Evolutionary conservation across 2,113 vertebrate species (phyloP).

Genomic region (Leucosticte australis): DNA sequence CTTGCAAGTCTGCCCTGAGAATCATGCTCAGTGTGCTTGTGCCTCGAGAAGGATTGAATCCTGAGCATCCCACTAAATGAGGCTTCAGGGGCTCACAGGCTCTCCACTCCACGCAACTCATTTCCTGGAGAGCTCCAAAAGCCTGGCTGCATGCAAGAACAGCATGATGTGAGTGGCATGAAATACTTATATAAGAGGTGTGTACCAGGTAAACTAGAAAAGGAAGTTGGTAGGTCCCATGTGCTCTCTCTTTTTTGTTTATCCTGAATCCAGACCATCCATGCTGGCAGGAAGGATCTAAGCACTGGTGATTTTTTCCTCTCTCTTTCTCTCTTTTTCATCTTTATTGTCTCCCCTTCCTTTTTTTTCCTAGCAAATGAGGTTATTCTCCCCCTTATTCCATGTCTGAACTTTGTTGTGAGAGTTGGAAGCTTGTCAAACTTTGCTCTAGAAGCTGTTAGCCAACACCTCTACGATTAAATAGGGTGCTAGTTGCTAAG

Average conservation of each 20-base stretch:
- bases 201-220: not conserved
- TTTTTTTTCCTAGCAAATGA: not conserved
- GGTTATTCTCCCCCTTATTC: not conserved
- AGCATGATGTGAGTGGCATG: not conserved
- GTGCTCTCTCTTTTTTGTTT: rapidly evolving
- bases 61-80: not conserved
- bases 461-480: not conserved
- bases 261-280: not conserved
- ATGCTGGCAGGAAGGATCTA: not conserved
- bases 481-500: not conserved
- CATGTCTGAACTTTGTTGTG: rapidly evolving
- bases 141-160: not conserved
- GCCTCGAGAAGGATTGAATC: not conserved
- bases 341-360: not conserved
- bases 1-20: not conserved
- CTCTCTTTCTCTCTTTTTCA: not conserved
- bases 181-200: not conserved
- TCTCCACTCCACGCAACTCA: rapidly evolving
- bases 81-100: not conserved
- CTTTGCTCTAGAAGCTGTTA: not conserved
- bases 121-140: not conserved
- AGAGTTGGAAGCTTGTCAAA: not conserved
- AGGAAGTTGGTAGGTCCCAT: not conserved
- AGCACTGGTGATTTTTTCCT: not conserved
- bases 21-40: not conserved